phyloP scores from a whole-genome alignment of 1,140 invertebrate genomes.

The Scaptomyza hsui region DNA sequence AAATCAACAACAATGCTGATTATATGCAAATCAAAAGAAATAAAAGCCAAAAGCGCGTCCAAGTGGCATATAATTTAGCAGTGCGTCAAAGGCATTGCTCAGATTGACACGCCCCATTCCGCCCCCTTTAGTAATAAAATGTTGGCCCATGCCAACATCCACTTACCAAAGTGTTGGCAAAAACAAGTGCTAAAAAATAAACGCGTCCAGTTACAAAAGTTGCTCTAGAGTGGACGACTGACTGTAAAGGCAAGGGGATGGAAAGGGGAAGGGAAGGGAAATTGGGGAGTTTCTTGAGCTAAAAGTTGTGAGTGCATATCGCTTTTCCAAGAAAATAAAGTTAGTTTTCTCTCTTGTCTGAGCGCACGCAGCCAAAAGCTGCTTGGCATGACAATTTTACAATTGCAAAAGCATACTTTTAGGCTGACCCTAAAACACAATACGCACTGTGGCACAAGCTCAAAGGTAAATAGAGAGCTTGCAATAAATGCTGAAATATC shows the following conservation, averaged over 20 bases:
- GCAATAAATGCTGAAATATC: neutral
- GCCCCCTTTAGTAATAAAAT: slow-evolving; percentile 20
- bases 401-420: slow-evolving; percentile 44
- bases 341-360: slow-evolving; percentile 8
- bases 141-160: neutral
- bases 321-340: slow-evolving; percentile 53
- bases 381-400: slow-evolving; percentile 58
- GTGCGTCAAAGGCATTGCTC: slow-evolving; percentile 60
- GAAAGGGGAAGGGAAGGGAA: no score
- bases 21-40: slow-evolving; percentile 74
- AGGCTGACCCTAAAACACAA: slow-evolving; percentile 9
- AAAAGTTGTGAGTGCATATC: slow-evolving; percentile 46
- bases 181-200: slow-evolving; percentile 26
- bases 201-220: slow-evolving; percentile 61
- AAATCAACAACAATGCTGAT: slow-evolving; percentile 65
- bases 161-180: slow-evolving; percentile 8
- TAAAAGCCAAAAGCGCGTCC: slow-evolving; percentile 38
- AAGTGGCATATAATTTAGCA: slow-evolving; percentile 55
- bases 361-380: slow-evolving; percentile 21
- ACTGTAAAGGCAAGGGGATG: neutral
- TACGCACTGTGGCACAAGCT: neutral
- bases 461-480: no score
- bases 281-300: neutral
- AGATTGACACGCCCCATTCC: neutral
- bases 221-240: neutral